Evolutionary conservation across 2,797 vertebrate species (phyloP), one percentile per base, ranked within the genome.

Genomic region (Hylomyscus alleni): DNA sequence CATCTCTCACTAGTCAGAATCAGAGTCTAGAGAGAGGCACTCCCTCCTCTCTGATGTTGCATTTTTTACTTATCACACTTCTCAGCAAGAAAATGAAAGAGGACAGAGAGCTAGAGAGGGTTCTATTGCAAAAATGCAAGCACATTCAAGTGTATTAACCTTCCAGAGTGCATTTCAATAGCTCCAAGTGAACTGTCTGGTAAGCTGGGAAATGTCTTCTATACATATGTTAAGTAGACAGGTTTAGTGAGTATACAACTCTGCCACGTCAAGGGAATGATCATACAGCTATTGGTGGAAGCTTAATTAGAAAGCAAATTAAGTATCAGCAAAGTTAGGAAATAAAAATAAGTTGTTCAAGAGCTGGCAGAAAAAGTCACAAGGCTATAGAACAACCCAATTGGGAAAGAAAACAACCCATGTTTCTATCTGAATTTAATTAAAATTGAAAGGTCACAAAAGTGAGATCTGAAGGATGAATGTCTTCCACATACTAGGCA

Each of bases 401-500:
- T 77, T 22, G 29, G 24, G 19, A 47, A 94, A 82, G 31, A 34
- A 24, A 87, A 87, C 40, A 52, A 86, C 40, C 29, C 50, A 52
- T 58, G 75, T 80, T 92, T 92, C 54, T 62, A 73, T 50, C 75
- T 34, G 24, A 91, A 75, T 85, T 85, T 94, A 85, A 73, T 85
- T 94, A 34, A 77, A 75, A 11, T 81, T 84, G 62, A 80, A 56
- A 65, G 0, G 85, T 92, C 13, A 80, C 29, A n/a, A 50, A 44
- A 29, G 14, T 81, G 56, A 82, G 34, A 84, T 37, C 20, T 69
- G n/a, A 54, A 31, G 29, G 4, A 44, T 56, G 44, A 50, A 56
- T 72, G 13, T 73, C 17, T 73, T 92, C 83, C 4, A 8, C 24
- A 40, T 69, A 69, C 2, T 37, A 78, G 8, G 62, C 10, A 37